Percentiles rank a stretch among this genome's conserved stretches.
Conservation (phyloP, 2,113 vertebrate genomes). For the Pontoporia blainvillei region DNA sequence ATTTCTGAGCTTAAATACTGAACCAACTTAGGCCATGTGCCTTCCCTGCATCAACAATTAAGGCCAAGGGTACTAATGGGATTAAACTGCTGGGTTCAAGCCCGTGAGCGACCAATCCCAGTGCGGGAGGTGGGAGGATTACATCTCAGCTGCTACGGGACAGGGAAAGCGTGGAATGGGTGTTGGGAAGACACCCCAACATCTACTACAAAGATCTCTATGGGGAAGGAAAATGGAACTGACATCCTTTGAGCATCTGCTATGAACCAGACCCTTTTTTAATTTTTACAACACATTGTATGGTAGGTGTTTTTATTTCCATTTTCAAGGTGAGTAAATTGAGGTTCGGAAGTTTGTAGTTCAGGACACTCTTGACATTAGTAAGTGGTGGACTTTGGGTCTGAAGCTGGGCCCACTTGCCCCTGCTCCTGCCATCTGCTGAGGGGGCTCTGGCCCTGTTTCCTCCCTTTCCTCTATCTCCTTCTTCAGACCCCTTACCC, state of each 20-base stretch:
- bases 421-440: not conserved
- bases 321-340: not conserved
- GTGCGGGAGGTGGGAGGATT: not conserved
- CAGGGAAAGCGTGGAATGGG: accelerated
- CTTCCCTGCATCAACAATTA: not conserved
- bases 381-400: not conserved
- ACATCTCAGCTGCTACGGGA: not conserved
- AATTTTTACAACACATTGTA: not conserved
- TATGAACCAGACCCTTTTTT: not conserved
- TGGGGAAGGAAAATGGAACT: not conserved
- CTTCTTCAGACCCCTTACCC: not conserved
- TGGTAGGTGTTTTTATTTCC: not conserved
- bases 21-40: not conserved
- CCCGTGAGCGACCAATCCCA: not conserved
- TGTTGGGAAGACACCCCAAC: not conserved
- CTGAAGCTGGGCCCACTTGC: not conserved
- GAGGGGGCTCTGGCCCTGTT: too few species aligned
- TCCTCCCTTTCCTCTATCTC: not conserved
- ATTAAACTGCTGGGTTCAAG: not conserved
- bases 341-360: not conserved
- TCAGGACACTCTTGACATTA: not conserved
- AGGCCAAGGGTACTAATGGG: too few species aligned
- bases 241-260: not conserved
- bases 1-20: not conserved
- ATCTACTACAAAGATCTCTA: not conserved